These are phyloP conservation scores for Hydrotaea cyrtoneurina DNA, from an alignment of 2,888 invertebrate genomes.

Conservation along the genomic window DNA sequence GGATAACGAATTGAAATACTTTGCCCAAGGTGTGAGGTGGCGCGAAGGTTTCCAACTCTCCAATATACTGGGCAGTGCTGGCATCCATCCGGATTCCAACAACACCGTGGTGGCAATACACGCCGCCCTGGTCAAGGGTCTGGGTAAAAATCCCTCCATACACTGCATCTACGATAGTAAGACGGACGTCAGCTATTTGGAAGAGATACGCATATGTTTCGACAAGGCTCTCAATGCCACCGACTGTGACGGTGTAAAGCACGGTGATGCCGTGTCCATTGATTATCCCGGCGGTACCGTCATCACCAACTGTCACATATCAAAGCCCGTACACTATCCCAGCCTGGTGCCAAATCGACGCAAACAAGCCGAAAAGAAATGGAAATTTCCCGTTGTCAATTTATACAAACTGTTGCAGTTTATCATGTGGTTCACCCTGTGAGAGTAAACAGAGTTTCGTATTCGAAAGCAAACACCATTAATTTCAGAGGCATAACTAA, in stretches of 20 bases:
- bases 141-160: slow-evolving; percentile 84
- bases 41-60: slow-evolving; percentile 84
- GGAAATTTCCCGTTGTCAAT: slow-evolving; percentile 81
- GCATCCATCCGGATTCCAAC: slow-evolving; percentile 83
- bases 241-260: slow-evolving; percentile 85
- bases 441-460: too few relatives aligned
- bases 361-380: slow-evolving; percentile 71
- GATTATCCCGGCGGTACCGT: slow-evolving; percentile 79
- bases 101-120: slow-evolving; percentile 82
- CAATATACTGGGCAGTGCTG: slow-evolving; percentile 82
- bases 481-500: slow-evolving; percentile 18
- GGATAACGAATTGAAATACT: slow-evolving; percentile 86
- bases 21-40: slow-evolving; percentile 84
- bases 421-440: slow-evolving; percentile 85
- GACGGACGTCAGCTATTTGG: slow-evolving; percentile 83
- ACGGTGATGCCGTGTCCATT: slow-evolving; percentile 73
- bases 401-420: slow-evolving; percentile 83
- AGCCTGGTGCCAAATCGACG: slow-evolving; percentile 80
- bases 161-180: slow-evolving; percentile 84
- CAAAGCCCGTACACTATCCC: slow-evolving; percentile 83
- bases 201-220: slow-evolving; percentile 89
- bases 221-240: slow-evolving; percentile 84
- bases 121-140: slow-evolving; percentile 82
- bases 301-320: slow-evolving; percentile 84
- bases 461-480: background rate